Conservation (phyloP, 2,888 invertebrate species). For the Machimus rusticus region DNA sequence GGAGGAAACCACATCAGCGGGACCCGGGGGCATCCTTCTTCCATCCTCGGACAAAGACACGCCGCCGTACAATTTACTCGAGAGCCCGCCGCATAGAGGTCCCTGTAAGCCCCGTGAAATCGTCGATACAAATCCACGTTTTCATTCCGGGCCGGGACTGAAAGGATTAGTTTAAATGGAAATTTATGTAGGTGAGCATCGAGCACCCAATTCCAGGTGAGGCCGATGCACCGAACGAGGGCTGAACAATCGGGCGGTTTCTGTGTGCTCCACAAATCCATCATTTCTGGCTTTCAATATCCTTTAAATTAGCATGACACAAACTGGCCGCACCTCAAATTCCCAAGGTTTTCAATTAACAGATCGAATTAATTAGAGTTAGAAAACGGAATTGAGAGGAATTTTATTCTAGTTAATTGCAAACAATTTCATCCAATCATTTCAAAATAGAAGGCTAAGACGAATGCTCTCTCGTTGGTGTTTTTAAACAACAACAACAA, state of each 20-base stretch:
- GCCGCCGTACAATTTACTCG: neutral
- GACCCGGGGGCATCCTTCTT: neutral
- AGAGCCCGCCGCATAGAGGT: neutral
- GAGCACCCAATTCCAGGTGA: neutral
- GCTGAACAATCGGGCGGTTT: neutral
- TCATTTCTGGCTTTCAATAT: neutral
- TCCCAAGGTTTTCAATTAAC: neutral
- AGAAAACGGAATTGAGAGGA: neutral
- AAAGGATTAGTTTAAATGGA: constrained; percentile 3
- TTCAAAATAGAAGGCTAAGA: no score
- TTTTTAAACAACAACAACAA: no score
- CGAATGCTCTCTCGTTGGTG: no score
- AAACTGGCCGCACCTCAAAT: neutral
- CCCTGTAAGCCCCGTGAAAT: neutral
- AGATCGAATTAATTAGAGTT: neutral
- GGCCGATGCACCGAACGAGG: neutral
- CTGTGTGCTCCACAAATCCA: neutral
- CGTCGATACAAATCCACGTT: neutral
- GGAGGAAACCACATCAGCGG: neutral
- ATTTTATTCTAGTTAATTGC: neutral
- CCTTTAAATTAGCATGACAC: neutral
- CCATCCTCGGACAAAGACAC: neutral
- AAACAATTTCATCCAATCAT: no score
- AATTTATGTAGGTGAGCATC: neutral
- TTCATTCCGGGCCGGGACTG: neutral